These are phyloP conservation scores for Holocentrus rufus DNA, from an alignment of 2,797 vertebrate genomes.

Conservation along the genomic window DNA sequence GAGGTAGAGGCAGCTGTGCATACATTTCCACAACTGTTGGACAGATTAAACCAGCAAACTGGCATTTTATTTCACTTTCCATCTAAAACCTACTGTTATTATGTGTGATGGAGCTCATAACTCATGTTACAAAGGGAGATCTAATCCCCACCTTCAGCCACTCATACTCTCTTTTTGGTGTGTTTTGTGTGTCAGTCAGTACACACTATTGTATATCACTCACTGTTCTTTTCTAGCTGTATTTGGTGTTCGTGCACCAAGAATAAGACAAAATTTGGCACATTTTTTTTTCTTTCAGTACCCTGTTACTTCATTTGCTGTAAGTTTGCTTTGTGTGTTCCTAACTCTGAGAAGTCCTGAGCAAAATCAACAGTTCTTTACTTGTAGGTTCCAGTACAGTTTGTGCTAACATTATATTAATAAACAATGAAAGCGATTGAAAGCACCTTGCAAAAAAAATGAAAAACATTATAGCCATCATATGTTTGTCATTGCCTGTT, in stretches of 20 bases:
- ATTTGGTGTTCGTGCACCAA: background rate
- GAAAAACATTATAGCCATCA: no score
- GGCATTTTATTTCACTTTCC: background rate
- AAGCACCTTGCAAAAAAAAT: no score
- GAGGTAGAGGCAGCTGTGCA: background rate
- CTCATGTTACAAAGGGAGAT: background rate
- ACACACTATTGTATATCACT: background rate
- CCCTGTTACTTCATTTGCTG: background rate
- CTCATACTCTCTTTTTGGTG: background rate
- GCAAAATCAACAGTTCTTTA: background rate
- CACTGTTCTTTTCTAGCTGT: background rate
- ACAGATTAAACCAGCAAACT: background rate
- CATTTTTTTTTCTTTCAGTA: background rate
- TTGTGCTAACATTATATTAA: no score
- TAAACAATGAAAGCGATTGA: no score
- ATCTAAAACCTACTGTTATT: background rate
- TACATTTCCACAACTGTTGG: background rate
- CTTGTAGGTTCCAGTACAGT: background rate
- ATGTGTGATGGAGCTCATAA: background rate
- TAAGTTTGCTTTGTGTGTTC: background rate
- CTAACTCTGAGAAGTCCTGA: background rate
- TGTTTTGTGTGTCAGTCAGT: no score
- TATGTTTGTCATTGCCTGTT: no score
- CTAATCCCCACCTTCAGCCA: background rate
- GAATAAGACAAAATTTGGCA: no score